Evolutionary conservation across 1,140 invertebrate genomes (phyloP), one percentile per base, ranked within the genome.

Genomic region (Drosophila kohkoa): DNA sequence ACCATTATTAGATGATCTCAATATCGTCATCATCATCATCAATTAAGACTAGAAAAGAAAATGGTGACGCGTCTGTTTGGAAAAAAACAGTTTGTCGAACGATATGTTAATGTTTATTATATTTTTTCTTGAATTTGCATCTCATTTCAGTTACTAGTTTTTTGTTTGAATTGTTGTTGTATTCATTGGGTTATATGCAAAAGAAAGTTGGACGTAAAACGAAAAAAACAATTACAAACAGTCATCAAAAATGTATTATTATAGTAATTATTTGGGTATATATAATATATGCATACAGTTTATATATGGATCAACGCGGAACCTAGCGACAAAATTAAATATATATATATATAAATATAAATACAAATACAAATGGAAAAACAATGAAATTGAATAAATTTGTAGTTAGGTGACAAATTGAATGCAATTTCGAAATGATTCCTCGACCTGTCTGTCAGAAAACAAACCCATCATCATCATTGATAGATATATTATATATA

Each of bases 1-100:
- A 79, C 79, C 64, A 80, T 65, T 57, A 59, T 65, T 35, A 67
- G 62, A 63, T 49, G 48, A 64, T 52, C 62, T 52, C 49, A 77
- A 69, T 62, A 82, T 75, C 74, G 71, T 79, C 71, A 66, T 77
- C 54, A 82, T 82, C 57, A 82, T 83, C 70, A 65, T 70, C 49
- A 77, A 25, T 82, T 73, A 88, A 81, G 79, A 80, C 83, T 82
- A 89, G 67, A 75, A 88, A 88, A 55, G 77, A 78, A 89, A 74
- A 69, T 73, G 74, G 68, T 48, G 67, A 77, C 83, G 66, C 77
- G 69, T 30, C 68, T 77, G 68, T 67, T 70, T 68, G 20, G 20
- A 25, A 55, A 38, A 15, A 49, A 66, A 77, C 58, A 64, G 78
- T 45, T 74, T 65, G 35, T 63, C 51, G 41, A 75, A 60, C 48